Percentiles rank a stretch among this genome's conserved stretches.
These are phyloP conservation scores for Polydrusus cervinus DNA, from an alignment of 2,888 invertebrate species.

Conservation along the genomic window DNA sequence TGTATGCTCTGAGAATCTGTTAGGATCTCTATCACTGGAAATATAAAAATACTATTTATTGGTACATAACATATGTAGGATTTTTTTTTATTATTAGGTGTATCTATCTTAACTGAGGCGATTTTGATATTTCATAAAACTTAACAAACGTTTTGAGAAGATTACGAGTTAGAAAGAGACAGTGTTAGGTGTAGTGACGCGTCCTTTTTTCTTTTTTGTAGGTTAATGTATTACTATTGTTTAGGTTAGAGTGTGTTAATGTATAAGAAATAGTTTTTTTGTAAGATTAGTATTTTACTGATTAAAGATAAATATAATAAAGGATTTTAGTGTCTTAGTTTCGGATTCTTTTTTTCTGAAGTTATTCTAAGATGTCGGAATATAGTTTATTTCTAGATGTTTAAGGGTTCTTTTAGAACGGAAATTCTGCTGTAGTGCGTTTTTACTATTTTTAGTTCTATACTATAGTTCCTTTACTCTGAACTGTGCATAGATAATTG, in stretches of 20 bases:
- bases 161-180: constrained; percentile 21
- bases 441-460: too few relatives aligned
- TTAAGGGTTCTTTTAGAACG: too few relatives aligned
- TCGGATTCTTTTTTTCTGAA: constrained; percentile 2
- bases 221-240: constrained; percentile 16
- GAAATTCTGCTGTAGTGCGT: too few relatives aligned
- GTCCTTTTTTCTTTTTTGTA: constrained; percentile 4
- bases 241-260: constrained; percentile 25
- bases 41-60: constrained; percentile 2
- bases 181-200: constrained; percentile 41
- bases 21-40: constrained; percentile 6
- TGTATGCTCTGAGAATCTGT: too few relatives aligned
- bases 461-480: too few relatives aligned
- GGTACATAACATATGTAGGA: constrained; percentile 8
- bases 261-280: constrained; percentile 27
- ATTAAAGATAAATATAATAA: constrained; percentile 28
- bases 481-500: too few relatives aligned
- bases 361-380: background rate
- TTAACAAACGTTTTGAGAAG: constrained; percentile 26
- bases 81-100: constrained; percentile 25
- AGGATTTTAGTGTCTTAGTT: constrained; percentile 25
- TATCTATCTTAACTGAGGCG: constrained; percentile 5
- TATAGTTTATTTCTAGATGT: too few relatives aligned
- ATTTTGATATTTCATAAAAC: constrained; percentile 7
- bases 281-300: constrained; percentile 26